Evolutionary conservation across 2,888 invertebrate genomes (phyloP).

Genomic region (Phengaris alcon): DNA sequence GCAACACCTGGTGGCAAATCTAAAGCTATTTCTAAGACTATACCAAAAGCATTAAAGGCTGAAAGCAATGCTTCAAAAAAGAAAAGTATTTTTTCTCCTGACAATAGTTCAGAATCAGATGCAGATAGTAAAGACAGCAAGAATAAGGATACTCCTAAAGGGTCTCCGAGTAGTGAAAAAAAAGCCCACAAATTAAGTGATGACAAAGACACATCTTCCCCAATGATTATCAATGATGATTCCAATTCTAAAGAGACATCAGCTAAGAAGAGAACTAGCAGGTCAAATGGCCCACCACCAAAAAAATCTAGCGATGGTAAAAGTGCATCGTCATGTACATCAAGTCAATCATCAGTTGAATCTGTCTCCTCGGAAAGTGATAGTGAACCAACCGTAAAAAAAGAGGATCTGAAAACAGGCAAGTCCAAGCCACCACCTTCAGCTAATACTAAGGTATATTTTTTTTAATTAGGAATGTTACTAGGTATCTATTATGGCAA

Average conservation of each 20-base stretch:
- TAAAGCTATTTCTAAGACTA: conserved; percentile 62
- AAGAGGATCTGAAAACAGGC: conserved; percentile 57
- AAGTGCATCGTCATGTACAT: conserved; percentile 68
- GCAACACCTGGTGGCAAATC: conserved; percentile 65
- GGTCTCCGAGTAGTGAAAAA: conserved; percentile 57
- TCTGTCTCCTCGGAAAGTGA: conserved; percentile 70
- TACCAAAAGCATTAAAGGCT: conserved; percentile 54
- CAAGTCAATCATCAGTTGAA: conserved; percentile 70
- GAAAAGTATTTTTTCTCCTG: conserved; percentile 90
- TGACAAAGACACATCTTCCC: conserved; percentile 56
- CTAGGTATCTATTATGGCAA: too few relatives aligned
- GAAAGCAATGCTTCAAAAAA: conserved; percentile 75
- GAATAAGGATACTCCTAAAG: conserved; percentile 53
- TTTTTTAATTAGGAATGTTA: neutral
- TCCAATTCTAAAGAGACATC: conserved; percentile 57
- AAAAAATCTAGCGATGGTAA: conserved; percentile 65
- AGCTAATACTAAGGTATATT: conserved; percentile 50
- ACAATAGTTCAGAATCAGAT: conserved; percentile 79
- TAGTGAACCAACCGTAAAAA: conserved; percentile 61
- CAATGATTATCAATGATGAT: conserved; percentile 56
- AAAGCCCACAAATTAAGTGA: conserved; percentile 63
- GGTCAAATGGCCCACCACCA: conserved; percentile 64
- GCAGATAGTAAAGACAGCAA: conserved; percentile 58
- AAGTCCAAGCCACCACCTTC: conserved; percentile 61
- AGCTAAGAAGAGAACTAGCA: conserved; percentile 59